Conservation (phyloP, 2,113 vertebrate species). For the Mugil cephalus region DNA sequence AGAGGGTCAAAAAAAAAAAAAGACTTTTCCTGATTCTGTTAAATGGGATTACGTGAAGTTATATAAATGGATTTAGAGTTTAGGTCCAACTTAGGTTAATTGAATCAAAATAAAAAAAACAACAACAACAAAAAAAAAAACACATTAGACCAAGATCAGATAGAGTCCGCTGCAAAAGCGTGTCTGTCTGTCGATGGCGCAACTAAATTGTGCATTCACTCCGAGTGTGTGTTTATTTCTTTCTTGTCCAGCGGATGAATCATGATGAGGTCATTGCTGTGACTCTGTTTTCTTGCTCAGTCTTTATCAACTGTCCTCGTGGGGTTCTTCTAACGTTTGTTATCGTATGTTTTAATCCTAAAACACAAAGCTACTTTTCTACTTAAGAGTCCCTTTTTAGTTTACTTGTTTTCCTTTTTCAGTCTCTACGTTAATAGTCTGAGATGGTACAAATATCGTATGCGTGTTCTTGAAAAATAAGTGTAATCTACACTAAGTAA, state of each 20-base stretch:
- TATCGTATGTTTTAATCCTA: too few relatives aligned
- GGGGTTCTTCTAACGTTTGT: too few relatives aligned
- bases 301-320: too few relatives aligned
- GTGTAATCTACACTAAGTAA: too few relatives aligned
- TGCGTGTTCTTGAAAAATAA: too few relatives aligned
- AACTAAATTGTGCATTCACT: not conserved
- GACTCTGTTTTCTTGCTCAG: not conserved
- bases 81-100: not conserved
- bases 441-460: too few relatives aligned
- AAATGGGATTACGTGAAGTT: not conserved
- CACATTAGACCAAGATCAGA: not conserved
- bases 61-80: not conserved
- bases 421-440: too few relatives aligned
- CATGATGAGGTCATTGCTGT: slow-evolving; percentile 8
- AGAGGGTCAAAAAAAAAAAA: too few relatives aligned
- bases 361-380: too few relatives aligned
- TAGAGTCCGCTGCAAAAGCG: not conserved
- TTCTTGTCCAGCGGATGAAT: not conserved
- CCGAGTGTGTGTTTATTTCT: slow-evolving; percentile 12
- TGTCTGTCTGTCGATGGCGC: not conserved
- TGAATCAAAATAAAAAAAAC: not conserved
- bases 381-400: too few relatives aligned
- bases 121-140: not conserved
- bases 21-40: not conserved
- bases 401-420: too few relatives aligned